Conservation (phyloP, 2,888 invertebrate genomes). For the Pardosa pseudoannulata region DNA sequence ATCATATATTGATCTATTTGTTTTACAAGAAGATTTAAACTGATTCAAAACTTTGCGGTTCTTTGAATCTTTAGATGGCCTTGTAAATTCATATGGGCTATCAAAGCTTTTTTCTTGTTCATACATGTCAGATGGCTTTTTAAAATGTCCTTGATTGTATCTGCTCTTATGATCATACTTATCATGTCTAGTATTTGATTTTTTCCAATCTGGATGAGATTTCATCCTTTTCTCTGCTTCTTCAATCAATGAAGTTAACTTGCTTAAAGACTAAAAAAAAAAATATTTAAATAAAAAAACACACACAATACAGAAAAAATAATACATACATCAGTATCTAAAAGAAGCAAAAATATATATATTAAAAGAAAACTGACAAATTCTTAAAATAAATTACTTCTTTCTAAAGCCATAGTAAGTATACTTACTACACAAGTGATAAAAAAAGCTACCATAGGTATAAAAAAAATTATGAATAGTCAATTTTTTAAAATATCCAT, state of each 20-base stretch:
- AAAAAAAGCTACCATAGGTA: too few species aligned
- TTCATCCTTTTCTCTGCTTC: slow-evolving; percentile 79
- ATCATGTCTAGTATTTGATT: slow-evolving; percentile 29
- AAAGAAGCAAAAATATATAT: too few species aligned
- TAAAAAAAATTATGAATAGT: too few species aligned
- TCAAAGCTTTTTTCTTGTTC: slow-evolving; percentile 18
- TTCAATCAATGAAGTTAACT: slow-evolving; percentile 79
- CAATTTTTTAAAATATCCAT: too few species aligned
- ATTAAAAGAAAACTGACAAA: too few species aligned
- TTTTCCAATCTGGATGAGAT: neutral
- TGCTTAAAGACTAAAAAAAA: slow-evolving; percentile 80
- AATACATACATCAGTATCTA: too few species aligned
- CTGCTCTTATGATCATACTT: slow-evolving; percentile 5
- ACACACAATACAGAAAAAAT: too few species aligned
- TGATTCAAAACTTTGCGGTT: neutral
- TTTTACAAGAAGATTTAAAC: neutral
- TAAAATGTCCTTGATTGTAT: neutral
- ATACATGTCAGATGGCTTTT: slow-evolving; percentile 6
- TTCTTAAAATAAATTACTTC: too few species aligned
- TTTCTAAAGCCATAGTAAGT: too few species aligned
- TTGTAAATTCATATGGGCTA: slow-evolving; percentile 24
- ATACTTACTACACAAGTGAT: too few species aligned
- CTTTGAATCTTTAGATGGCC: slow-evolving; percentile 5
- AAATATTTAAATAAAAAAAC: too few species aligned
- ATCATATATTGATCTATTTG: neutral